Base-by-base conservation (phyloP, 2,888 invertebrate genomes). In the Cyclophora albipunctata region DNA sequence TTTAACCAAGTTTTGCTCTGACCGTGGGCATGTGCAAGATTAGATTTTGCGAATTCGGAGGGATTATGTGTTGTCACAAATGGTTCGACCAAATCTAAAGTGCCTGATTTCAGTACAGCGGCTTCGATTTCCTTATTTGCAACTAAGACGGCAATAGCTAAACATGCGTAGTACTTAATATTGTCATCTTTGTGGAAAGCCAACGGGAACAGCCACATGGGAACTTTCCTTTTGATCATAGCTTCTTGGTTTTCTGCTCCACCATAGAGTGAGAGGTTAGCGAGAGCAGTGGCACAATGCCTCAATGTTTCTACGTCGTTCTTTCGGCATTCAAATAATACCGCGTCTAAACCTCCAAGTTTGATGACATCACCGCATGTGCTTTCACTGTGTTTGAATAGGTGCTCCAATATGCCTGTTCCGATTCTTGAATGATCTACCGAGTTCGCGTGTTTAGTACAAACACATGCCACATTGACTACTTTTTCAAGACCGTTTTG, bases 81-180 rank as follows among this genome's bases (percentile, higher is more conserved):
- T 0, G 98, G 98, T 76, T 99, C 98, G 1, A 99, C 98, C 58
- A 99, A 91, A 70, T 97, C 95, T 66, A 99, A 84, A 2, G 99
- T 98, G n/a, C 98, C 99, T 0, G 98, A 98, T 77, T 96, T 96
- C 34, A 96, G 88, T 1, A 99, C 98, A 40, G 96, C 97, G 0
- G 98, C 96, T 90, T 99, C 99, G 62, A 99, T 96, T 90, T 99
- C 99, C 71, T 98, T 97, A 80, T 98, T 98, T 5, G 98, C 98
- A 34, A 98, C 98, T 57, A 99, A 90, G 35, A 97, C 97, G 3
- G 98, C 97, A 61, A 99, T 98, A 37, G 99, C 99, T 70, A 99
- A 90, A 76, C 99, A 99, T 6, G 99, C 99, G 77, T 99, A 99
- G 83, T 99, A 99, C 81, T 98, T 97, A 56, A 98, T 97, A 67